Evolutionary conservation across 2,888 invertebrate species (phyloP).

Genomic region (Hemistola chrysoprasaria): DNA sequence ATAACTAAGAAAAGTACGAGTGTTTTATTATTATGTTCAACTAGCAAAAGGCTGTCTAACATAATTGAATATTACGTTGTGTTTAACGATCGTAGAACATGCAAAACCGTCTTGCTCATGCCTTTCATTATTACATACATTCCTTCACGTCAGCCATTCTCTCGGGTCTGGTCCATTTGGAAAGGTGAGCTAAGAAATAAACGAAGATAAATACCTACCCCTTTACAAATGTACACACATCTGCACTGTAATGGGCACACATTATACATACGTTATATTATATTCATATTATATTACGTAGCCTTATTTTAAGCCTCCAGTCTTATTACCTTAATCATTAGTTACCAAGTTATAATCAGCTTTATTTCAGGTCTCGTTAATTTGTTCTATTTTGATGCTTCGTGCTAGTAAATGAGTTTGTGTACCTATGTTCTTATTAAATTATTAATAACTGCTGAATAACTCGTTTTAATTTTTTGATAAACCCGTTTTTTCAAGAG

Average conservation of each 20-base stretch:
- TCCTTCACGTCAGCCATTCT: conserved; percentile 49
- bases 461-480: too few relatives aligned
- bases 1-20: too few relatives aligned
- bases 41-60: conserved; percentile 19
- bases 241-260: neutral
- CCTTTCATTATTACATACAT: conserved; percentile 39
- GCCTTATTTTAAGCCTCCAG: too few relatives aligned
- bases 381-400: too few relatives aligned
- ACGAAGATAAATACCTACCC: conserved; percentile 5
- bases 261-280: neutral
- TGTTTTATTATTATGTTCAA: neutral
- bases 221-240: conserved; percentile 10
- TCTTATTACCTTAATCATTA: too few relatives aligned
- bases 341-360: too few relatives aligned
- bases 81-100: conserved; percentile 40
- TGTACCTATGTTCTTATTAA: neutral
- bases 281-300: too few relatives aligned
- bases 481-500: too few relatives aligned
- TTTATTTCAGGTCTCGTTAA: too few relatives aligned
- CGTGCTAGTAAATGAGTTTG: too few relatives aligned
- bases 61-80: conserved; percentile 41
- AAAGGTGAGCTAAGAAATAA: conserved; percentile 11
- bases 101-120: conserved; percentile 44
- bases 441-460: too few relatives aligned
- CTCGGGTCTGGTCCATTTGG: conserved; percentile 14